Evolutionary conservation across 2,888 invertebrate genomes (phyloP), one percentile per base, ranked within the genome.

Genomic region (Trissonchulus sp.): DNA sequence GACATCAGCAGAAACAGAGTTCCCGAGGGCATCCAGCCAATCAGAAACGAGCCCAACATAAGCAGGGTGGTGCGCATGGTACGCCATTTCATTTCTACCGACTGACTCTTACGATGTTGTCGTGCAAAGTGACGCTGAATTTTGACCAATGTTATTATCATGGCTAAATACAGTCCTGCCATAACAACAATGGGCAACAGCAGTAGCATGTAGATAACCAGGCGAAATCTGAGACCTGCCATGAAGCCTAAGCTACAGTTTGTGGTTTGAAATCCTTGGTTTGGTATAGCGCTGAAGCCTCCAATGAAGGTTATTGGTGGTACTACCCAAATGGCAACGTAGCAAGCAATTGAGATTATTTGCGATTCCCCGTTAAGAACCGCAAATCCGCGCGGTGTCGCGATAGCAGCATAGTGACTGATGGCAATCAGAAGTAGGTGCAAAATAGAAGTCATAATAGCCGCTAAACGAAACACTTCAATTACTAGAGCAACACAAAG

Each of bases 401-500:
- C 84, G 75, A 89, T 89, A 18, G 90, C 90, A 65, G 89, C 84
- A 84, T 89, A 90, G 81, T 90, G 90, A 83, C 89, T 89, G 75
- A 89, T 83, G 63, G 89, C 89, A 34, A 90, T 84, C 0, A 88
- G 88, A 63, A 89, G 83, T 1, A 90, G 86, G 81, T 90, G 90
- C 60, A 87, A 84, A 23, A 89, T 88, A 0, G 89, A 89, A 35
- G 89, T 88, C 62, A 89, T 86, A 63, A 90, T 86, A 1, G 88
- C 88, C 31, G 88, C 88, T 73, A 89, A 83, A 77, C 90, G 82
- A 38, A 85, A 81, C 1, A 83, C 84, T 80, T 86, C 86, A 36
- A 86, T 68, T 1, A 81, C 80, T 68, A 86, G 79, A 8, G 77
- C 62, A 3, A 77, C 33, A 31, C 77, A 77, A 23, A 28, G 33